These are phyloP conservation scores for Mastacembelus armatus DNA, from an alignment of 2,797 vertebrate genomes.

Conservation along the genomic window DNA sequence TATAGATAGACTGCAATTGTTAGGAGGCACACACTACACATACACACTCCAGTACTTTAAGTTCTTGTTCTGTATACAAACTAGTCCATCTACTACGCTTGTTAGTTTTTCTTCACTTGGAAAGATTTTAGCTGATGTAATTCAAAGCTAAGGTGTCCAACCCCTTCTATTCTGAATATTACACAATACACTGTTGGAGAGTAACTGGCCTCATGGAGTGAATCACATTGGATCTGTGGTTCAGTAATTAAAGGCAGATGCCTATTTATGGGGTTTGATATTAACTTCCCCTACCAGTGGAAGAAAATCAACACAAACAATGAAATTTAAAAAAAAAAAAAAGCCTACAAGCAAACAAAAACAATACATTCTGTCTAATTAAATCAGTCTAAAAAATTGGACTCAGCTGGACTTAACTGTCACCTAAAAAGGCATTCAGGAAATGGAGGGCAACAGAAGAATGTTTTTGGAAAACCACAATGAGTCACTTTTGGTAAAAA, in stretches of 20 bases:
- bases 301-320: conserved; percentile 3
- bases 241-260: conserved; percentile 66
- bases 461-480: conserved; percentile 70
- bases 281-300: conserved; percentile 6
- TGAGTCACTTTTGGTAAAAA: conserved; percentile 65
- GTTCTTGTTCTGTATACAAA: conserved; percentile 7
- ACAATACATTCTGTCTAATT: conserved; percentile 17
- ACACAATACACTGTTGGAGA: conserved; percentile 11
- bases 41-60: background rate
- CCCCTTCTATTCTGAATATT: conserved; percentile 23
- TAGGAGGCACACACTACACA: background rate
- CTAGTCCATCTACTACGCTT: conserved; percentile 12
- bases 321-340: conserved; percentile 28
- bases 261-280: conserved; percentile 14
- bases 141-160: conserved; percentile 7
- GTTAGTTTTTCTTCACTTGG: background rate
- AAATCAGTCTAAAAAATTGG: conserved; percentile 24
- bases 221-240: conserved; percentile 20
- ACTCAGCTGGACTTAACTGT: conserved; percentile 45
- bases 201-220: conserved; percentile 14
- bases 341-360: conserved; percentile 41
- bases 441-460: conserved; percentile 52
- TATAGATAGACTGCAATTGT: too few species aligned
- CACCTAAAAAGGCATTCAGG: conserved; percentile 39
- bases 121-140: conserved; percentile 2